These are phyloP conservation scores for Melieria omissa DNA, from an alignment of 2,888 invertebrate genomes.

Conservation along the genomic window DNA sequence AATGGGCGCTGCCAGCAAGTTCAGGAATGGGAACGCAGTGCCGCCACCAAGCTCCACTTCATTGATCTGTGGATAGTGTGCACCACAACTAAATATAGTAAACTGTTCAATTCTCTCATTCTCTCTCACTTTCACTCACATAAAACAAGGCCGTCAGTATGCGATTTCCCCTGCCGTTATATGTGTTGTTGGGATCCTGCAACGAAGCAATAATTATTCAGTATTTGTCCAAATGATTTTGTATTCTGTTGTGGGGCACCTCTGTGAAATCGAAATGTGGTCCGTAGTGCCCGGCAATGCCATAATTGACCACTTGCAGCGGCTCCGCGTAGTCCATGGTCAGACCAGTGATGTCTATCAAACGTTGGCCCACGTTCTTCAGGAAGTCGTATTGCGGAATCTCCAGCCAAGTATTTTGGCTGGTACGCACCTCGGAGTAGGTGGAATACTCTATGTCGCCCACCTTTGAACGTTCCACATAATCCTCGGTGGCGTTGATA, in stretches of 20 bases:
- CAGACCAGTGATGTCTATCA: conserved; percentile 51
- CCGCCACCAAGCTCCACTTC: conserved; percentile 82
- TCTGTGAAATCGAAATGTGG: conserved; percentile 46
- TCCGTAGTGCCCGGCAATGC: conserved; percentile 48
- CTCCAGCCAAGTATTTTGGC: conserved; percentile 47
- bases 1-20: conserved; percentile 83
- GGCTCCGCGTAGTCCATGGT: conserved; percentile 42
- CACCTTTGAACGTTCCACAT: conserved; percentile 44
- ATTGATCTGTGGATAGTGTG: conserved; percentile 42
- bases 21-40: conserved; percentile 91
- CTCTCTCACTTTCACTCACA: conserved; percentile 41
- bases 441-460: conserved; percentile 17
- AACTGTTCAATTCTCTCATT: neutral
- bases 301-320: conserved; percentile 49
- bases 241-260: conserved; percentile 26
- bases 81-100: neutral
- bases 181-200: conserved; percentile 29
- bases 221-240: neutral
- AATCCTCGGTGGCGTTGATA: conserved; percentile 29
- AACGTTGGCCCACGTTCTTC: conserved; percentile 37
- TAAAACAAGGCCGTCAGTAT: conserved; percentile 48
- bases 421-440: conserved; percentile 41
- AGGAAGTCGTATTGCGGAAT: conserved; percentile 36
- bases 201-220: conserved; percentile 5
- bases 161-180: conserved; percentile 42